These are phyloP conservation scores for Phylloscopus whistleri DNA, from an alignment of 2,113 vertebrate species.

Conservation along the genomic window DNA sequence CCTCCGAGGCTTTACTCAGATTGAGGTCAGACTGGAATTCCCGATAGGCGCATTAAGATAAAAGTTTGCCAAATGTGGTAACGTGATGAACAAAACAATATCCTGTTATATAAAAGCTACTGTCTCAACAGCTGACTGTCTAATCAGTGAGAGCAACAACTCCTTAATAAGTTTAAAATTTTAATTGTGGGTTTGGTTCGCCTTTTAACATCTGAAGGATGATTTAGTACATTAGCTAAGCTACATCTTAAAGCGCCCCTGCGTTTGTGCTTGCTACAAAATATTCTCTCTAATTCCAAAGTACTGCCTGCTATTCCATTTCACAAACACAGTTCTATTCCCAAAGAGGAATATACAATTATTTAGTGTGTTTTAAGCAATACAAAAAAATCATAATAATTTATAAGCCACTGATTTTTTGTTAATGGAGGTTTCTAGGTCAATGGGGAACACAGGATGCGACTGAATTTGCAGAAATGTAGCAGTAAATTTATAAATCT, in stretches of 20 bases:
- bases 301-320: not conserved
- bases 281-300: not conserved
- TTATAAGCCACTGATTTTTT: not conserved
- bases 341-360: not conserved
- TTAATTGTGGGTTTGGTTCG: conserved; percentile 7
- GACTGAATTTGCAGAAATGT: not conserved
- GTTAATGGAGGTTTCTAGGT: conserved; percentile 45
- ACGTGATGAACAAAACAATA: conserved; percentile 61
- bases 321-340: not conserved
- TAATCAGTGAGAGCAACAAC: conserved; percentile 47
- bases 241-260: not conserved
- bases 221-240: conserved; percentile 13
- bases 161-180: conserved; percentile 49
- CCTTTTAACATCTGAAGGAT: not conserved
- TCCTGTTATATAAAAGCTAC: conserved; percentile 50
- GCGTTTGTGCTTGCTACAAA: not conserved
- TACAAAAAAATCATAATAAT: not conserved
- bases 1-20: conserved; percentile 77
- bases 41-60: conserved; percentile 73
- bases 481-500: not conserved
- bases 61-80: conserved; percentile 75
- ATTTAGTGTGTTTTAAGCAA: not conserved
- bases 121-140: conserved; percentile 54
- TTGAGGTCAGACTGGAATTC: conserved; percentile 81
- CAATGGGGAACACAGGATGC: not conserved